Evolutionary conservation across 37 sponge, comb jelly and placozoan species (phyloP).

Genomic region (Theonella swinhoei): DNA sequence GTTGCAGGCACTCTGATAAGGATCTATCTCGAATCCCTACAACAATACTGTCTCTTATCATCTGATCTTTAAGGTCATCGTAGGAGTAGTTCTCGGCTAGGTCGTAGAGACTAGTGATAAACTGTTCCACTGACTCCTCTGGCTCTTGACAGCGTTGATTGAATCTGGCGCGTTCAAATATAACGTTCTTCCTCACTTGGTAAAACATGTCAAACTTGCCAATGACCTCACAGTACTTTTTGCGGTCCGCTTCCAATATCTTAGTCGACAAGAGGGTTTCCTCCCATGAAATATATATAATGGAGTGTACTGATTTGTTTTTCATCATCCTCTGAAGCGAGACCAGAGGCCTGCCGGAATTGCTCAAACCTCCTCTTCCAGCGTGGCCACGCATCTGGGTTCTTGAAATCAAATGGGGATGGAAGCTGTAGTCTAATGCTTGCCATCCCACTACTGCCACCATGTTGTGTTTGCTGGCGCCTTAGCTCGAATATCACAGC

Average conservation of each 20-base stretch:
- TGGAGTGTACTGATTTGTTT: constrained; percentile 36
- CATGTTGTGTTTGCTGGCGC: too few species aligned
- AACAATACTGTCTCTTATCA: constrained; percentile 39
- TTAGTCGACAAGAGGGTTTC: constrained; percentile 22
- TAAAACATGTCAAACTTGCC: constrained; percentile 27
- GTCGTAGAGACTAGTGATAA: constrained; percentile 22
- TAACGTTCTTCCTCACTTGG: constrained; percentile 35
- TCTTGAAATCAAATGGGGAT: constrained; percentile 19
- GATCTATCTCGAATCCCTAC: constrained; percentile 26
- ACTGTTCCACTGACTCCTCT: constrained; percentile 22
- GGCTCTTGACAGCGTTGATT: constrained; percentile 21
- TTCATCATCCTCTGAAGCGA: constrained; percentile 7
- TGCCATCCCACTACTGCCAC: constrained; percentile 51
- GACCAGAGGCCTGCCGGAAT: constrained; percentile 35
- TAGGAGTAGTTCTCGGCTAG: constrained; percentile 27
- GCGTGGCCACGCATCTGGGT: constrained; percentile 26
- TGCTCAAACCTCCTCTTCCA: constrained; percentile 27
- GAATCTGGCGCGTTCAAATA: constrained; percentile 32
- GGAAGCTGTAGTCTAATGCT: constrained; percentile 23
- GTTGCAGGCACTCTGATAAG: constrained; percentile 35
- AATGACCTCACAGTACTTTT: constrained; percentile 27
- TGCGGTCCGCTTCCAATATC: constrained; percentile 21
- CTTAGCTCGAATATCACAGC: too few species aligned
- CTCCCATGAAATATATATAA: constrained; percentile 48
- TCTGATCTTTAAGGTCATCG: constrained; percentile 10